Base-by-base conservation (phyloP, 2,888 invertebrate species). In the Drosophila lutescens region DNA sequence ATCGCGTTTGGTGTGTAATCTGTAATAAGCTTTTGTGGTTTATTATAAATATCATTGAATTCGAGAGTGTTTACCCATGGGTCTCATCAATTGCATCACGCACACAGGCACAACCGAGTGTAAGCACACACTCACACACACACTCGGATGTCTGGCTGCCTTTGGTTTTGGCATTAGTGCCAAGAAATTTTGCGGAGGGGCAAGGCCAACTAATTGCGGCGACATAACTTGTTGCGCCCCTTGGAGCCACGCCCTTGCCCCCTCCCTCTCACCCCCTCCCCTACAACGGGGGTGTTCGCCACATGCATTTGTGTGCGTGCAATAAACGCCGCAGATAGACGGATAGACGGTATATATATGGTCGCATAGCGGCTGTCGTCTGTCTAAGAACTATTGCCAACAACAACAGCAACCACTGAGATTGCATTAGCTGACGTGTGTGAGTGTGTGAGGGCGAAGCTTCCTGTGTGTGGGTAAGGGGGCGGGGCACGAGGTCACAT, bases 121-220 rank as follows among this genome's bases (percentile, higher is more conserved):
- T 38, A 17, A 36, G 23, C 17, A 32, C 17, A 54, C 40, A 53
- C 38, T 8, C 12, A 41, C 36, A 54, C 40, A 60, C 36, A 50
- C 71, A 74, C 56, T 61, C 53, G 43, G 67, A 58, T 54, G 86
- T 63, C 62, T 76, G 75, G 78, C 78, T 73, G 83, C 78, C 79
- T 86, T 79, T 63, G 78, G 85, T 87, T 86, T 85, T 85, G 88
- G 85, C 85, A 82, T 83, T 83, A 76, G 86, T 85, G 88, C 85
- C 85, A 85, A 85, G 85, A 85, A 85, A 85, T 85, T 85, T 80
- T 69, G 79, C 65, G 65, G 73, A 70, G 76, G 79, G 75, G 75
- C 65, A 75, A 74, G 83, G 83, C 74, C 86, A 80, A 85, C 85
- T 85, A 87, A 86, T 87, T 87, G 87, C 80, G 86, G 86, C 83